A percentile compares a stretch with the other conserved stretches of the same genome.
phyloP scores from a whole-genome alignment of 2,888 invertebrate species.

The Agrochola lota region DNA sequence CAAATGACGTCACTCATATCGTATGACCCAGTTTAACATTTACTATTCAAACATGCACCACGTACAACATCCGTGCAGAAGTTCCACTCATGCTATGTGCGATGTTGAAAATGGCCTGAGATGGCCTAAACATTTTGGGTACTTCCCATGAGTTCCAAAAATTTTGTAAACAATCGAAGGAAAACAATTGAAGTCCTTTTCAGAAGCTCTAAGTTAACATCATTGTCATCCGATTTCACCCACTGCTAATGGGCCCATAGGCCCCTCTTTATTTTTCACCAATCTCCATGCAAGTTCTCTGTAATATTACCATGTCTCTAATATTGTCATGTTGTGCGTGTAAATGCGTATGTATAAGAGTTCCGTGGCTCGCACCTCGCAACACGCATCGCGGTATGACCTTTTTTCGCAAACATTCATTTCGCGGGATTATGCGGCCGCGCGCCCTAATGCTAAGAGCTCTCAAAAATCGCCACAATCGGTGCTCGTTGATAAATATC shows the following conservation, averaged over 20 bases:
- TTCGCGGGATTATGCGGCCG: constrained; percentile 51
- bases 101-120: no score
- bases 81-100: neutral
- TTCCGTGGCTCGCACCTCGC: constrained; percentile 2
- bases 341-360: constrained; percentile 6
- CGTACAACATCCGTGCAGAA: neutral
- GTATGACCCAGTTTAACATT: constrained; percentile 22
- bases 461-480: constrained; percentile 37
- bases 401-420: constrained; percentile 63
- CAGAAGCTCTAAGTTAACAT: neutral
- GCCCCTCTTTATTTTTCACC: neutral
- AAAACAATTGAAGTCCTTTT: neutral
- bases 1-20: constrained; percentile 14
- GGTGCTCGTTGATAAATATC: constrained; percentile 25
- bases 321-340: neutral
- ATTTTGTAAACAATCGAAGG: neutral
- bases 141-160: neutral
- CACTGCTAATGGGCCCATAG: neutral
- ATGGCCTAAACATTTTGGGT: neutral
- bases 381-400: constrained; percentile 7
- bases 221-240: neutral
- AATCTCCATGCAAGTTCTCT: neutral
- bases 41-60: neutral
- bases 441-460: constrained; percentile 16
- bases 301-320: neutral